Percentiles rank a stretch among this genome's conserved stretches.
Evolutionary conservation across 1,140 invertebrate genomes (phyloP).

Genomic region (Hormaphis cornu): DNA sequence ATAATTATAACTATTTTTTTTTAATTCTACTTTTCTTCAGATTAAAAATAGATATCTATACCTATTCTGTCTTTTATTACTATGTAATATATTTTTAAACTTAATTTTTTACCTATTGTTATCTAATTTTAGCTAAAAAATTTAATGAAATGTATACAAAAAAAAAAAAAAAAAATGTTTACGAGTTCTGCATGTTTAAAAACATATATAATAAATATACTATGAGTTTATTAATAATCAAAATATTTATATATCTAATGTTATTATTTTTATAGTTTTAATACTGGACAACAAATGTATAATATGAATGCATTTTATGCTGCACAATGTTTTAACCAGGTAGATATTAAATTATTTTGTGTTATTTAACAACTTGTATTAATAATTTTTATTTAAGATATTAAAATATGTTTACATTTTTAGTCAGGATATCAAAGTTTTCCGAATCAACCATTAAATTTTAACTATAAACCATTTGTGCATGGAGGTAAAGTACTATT

Average conservation of each 20-base stretch:
- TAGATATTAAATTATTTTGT: background rate
- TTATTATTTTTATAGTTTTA: background rate
- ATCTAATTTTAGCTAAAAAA: too few species aligned
- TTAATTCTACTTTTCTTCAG: too few species aligned
- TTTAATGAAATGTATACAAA: too few species aligned
- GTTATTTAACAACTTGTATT: background rate
- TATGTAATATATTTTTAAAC: too few species aligned
- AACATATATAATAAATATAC: background rate
- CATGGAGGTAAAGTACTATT: conserved; percentile 7
- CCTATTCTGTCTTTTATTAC: too few species aligned
- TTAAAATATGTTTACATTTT: background rate
- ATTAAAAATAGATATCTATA: too few species aligned
- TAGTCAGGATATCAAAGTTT: conserved; percentile 14
- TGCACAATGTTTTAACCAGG: conserved; percentile 7
- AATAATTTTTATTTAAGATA: background rate
- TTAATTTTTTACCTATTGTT: too few species aligned
- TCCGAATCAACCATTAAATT: conserved; percentile 1
- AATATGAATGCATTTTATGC: conserved; percentile 15
- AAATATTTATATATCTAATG: background rate
- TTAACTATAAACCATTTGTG: conserved; percentile 13
- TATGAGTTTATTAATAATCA: background rate
- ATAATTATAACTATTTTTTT: too few species aligned
- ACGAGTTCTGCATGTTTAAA: background rate
- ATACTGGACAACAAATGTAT: conserved; percentile 4
- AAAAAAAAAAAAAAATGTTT: background rate